phyloP scores from a whole-genome alignment of 2,113 vertebrate genomes.

The Oenanthe oenanthe region DNA sequence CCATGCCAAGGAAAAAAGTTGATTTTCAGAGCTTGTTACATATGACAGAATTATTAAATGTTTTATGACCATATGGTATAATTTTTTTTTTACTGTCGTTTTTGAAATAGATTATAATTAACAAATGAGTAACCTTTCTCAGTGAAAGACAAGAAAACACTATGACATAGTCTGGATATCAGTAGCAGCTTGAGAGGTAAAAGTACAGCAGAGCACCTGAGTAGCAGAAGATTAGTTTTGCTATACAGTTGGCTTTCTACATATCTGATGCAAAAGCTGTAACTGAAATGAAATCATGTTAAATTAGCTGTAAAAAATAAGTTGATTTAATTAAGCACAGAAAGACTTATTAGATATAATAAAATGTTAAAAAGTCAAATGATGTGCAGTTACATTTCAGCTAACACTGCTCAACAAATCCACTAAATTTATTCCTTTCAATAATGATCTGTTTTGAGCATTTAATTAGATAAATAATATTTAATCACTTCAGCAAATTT shows the following conservation, averaged over 20 bases:
- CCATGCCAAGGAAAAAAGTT: slow-evolving; percentile 42
- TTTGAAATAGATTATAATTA: slow-evolving; percentile 12
- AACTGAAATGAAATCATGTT: slow-evolving; percentile 80
- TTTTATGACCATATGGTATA: slow-evolving; percentile 20
- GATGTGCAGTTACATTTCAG: slow-evolving; percentile 83
- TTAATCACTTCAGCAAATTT: slow-evolving; percentile 84
- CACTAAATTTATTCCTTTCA: slow-evolving; percentile 83
- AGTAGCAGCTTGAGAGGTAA: not conserved
- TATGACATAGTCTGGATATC: not conserved
- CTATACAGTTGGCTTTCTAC: slow-evolving; percentile 69
- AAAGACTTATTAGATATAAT: slow-evolving; percentile 85
- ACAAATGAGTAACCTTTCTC: not conserved
- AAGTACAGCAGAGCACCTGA: slow-evolving; percentile 58
- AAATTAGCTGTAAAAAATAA: slow-evolving; percentile 86
- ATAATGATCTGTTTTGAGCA: slow-evolving; percentile 85
- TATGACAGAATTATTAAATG: slow-evolving; percentile 30
- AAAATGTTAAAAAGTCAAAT: slow-evolving; percentile 88
- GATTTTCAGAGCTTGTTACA: slow-evolving; percentile 26
- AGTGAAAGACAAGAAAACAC: not conserved
- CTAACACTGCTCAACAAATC: slow-evolving; percentile 79
- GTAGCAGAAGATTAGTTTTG: slow-evolving; percentile 49
- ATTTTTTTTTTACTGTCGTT: not conserved
- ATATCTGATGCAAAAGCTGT: slow-evolving; percentile 75
- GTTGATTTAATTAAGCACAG: slow-evolving; percentile 85
- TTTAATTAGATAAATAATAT: slow-evolving; percentile 87